phyloP scores from a whole-genome alignment of 2,888 invertebrate genomes.

The Mythimna ferrago region DNA sequence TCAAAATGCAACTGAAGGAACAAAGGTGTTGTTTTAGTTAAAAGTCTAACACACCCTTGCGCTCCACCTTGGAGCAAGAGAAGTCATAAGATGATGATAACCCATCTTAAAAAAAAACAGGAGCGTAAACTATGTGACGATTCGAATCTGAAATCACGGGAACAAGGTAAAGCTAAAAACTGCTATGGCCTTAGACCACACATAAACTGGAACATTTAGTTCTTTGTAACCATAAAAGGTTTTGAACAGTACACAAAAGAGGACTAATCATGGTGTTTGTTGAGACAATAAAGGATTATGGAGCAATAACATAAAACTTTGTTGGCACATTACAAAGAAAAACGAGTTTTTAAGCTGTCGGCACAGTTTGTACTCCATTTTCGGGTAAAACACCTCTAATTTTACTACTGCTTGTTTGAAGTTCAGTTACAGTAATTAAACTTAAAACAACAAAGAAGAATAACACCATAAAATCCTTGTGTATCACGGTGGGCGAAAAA shows the following conservation, averaged over 20 bases:
- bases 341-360: slow-evolving; percentile 7
- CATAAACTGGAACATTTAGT: background rate
- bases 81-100: no score
- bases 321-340: slow-evolving; percentile 11
- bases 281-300: slow-evolving; percentile 40
- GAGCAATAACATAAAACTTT: slow-evolving; percentile 18
- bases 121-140: no score
- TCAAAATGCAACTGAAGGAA: no score
- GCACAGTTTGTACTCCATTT: slow-evolving; percentile 14
- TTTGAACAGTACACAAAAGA: slow-evolving; percentile 12
- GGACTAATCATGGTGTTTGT: slow-evolving; percentile 38
- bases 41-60: no score
- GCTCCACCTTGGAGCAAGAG: no score
- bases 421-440: slow-evolving; percentile 32
- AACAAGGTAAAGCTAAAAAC: background rate
- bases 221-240: slow-evolving; percentile 34
- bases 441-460: slow-evolving; percentile 40
- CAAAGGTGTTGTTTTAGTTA: no score
- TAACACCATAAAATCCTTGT: slow-evolving; percentile 39
- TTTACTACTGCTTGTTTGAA: slow-evolving; percentile 22
- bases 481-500: slow-evolving; percentile 60
- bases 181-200: background rate
- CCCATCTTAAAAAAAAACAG: no score
- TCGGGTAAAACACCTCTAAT: slow-evolving; percentile 11
- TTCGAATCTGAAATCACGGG: no score